A percentile compares a stretch with the other conserved stretches of the same genome.
These are phyloP conservation scores for Habropoda laboriosa DNA, from an alignment of 1,140 invertebrate species.

Conservation along the genomic window DNA sequence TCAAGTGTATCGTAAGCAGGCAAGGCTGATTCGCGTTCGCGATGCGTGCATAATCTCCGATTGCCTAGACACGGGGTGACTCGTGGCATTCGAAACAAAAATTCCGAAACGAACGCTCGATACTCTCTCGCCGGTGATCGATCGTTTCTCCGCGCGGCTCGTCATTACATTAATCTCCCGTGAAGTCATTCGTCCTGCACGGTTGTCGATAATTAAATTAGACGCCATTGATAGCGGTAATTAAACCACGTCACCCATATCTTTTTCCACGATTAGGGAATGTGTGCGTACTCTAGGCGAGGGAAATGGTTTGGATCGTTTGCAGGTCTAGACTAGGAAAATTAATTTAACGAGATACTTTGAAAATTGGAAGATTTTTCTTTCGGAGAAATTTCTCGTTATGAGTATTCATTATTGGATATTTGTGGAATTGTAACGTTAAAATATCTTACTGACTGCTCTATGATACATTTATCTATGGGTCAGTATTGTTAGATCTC, in stretches of 20 bases:
- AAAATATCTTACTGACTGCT: no score
- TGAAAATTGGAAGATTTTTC: no score
- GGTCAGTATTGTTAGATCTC: no score
- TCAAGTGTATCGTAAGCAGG: slow-evolving; percentile 39
- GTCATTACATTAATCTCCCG: slow-evolving; percentile 62
- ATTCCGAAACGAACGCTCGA: slow-evolving; percentile 34
- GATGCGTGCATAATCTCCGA: slow-evolving; percentile 55
- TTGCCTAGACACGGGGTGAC: slow-evolving; percentile 55
- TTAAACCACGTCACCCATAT: slow-evolving; percentile 34
- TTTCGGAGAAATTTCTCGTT: no score
- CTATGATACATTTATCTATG: no score
- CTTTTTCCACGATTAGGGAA: not conserved
- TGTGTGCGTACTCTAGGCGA: not conserved
- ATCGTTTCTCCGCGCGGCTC: slow-evolving; percentile 52
- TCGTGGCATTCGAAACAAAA: slow-evolving; percentile 61
- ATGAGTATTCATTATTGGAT: no score
- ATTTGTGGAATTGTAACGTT: no score
- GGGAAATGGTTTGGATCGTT: not conserved
- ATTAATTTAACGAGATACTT: no score
- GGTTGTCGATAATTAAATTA: slow-evolving; percentile 66
- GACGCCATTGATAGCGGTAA: slow-evolving; percentile 42
- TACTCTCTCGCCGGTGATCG: slow-evolving; percentile 48
- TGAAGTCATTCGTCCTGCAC: slow-evolving; percentile 56
- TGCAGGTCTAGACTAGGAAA: no score
- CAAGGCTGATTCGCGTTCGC: slow-evolving; percentile 48